Evolutionary conservation across 2,797 vertebrate species (phyloP).

Genomic region (Microcaecilia unicolor): DNA sequence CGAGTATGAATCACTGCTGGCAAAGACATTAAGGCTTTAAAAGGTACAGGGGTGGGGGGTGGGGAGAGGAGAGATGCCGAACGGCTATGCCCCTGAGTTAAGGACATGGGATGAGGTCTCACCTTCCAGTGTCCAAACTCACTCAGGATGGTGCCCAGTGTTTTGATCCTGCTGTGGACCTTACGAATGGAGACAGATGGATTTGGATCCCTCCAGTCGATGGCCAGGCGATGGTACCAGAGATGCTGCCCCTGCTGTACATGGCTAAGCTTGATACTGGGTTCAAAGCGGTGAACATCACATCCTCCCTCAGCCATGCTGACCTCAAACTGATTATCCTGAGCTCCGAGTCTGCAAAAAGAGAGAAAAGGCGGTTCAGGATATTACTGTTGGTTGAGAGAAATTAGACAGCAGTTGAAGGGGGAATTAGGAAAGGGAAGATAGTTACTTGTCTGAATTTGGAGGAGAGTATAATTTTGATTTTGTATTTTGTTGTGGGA

Average conservation of each 20-base stretch:
- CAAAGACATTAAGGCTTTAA: too few relatives aligned
- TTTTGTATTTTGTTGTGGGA: too few relatives aligned
- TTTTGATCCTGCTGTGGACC: slow-evolving; percentile 69
- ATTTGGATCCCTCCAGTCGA: slow-evolving; percentile 89
- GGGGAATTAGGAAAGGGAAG: too few relatives aligned
- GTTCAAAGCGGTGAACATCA: slow-evolving; percentile 88
- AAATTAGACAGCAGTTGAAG: too few relatives aligned
- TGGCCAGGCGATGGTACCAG: slow-evolving; percentile 82
- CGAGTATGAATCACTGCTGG: too few relatives aligned
- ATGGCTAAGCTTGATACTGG: slow-evolving; percentile 71
- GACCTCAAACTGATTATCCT: slow-evolving; percentile 68
- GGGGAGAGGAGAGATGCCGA: too few relatives aligned
- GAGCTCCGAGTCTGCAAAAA: slow-evolving; percentile 47
- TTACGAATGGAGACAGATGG: slow-evolving; percentile 62
- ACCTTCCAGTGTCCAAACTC: slow-evolving; percentile 90
- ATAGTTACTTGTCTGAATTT: too few relatives aligned
- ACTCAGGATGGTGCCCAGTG: slow-evolving; percentile 77
- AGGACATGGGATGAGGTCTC: slow-evolving; percentile 1
- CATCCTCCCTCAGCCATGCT: slow-evolving; percentile 67
- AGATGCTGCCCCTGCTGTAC: slow-evolving; percentile 59
- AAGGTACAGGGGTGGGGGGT: too few relatives aligned
- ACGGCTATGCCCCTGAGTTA: too few relatives aligned
- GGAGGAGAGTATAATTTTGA: too few relatives aligned
- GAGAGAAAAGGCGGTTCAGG: neutral
- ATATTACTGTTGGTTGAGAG: too few relatives aligned